A percentile compares a stretch with the other conserved stretches of the same genome.
These are phyloP conservation scores for Ethmia dodecea DNA, from an alignment of 2,888 invertebrate species.

Conservation along the genomic window DNA sequence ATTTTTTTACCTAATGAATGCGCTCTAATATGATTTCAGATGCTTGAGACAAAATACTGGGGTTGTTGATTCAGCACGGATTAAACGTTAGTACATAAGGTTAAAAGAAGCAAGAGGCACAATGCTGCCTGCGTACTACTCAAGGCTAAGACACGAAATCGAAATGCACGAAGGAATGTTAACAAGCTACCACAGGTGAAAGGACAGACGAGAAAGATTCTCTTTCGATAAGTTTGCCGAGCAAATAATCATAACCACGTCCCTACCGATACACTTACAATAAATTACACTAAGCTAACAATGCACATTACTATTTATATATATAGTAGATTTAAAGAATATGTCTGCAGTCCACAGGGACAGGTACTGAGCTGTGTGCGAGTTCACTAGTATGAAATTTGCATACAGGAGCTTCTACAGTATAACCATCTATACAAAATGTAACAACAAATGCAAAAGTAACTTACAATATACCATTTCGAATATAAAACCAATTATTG, in stretches of 20 bases:
- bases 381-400: constrained; percentile 38
- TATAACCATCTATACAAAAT: constrained; percentile 38
- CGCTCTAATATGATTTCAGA: constrained; percentile 3
- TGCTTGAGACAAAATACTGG: constrained; percentile 5
- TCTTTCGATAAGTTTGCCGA: constrained; percentile 43
- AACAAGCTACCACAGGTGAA: constrained; percentile 61
- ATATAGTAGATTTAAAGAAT: constrained; percentile 53
- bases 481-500: constrained; percentile 49
- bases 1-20: not conserved
- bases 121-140: constrained; percentile 14
- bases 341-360: constrained; percentile 58
- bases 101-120: constrained; percentile 19
- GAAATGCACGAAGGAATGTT: constrained; percentile 63
- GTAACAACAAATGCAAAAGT: constrained; percentile 43
- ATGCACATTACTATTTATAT: constrained; percentile 62
- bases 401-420: constrained; percentile 39
- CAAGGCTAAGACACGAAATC: constrained; percentile 33
- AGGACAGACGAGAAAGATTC: constrained; percentile 49
- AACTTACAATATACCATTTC: constrained; percentile 49
- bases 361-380: constrained; percentile 68
- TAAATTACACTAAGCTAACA: constrained; percentile 72
- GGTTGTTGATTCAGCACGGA: constrained; percentile 16
- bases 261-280: constrained; percentile 67
- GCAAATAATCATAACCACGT: constrained; percentile 52
- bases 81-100: constrained; percentile 14